These are phyloP conservation scores for Globia sparganii DNA, from an alignment of 2,888 invertebrate species.

Conservation along the genomic window DNA sequence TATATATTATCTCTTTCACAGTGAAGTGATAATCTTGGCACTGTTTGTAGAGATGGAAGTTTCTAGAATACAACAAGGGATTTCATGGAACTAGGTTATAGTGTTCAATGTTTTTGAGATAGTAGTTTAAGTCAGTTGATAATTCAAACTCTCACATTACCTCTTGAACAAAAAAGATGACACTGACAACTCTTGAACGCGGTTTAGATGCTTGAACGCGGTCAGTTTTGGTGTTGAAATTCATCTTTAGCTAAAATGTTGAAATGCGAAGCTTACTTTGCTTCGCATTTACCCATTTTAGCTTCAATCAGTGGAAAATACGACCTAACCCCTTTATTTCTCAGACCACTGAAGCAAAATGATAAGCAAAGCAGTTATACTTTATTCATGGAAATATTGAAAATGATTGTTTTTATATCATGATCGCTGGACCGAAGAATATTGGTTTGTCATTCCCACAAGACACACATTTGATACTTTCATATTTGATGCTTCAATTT, in stretches of 20 bases:
- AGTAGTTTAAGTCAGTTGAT: not conserved
- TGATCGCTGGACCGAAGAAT: conserved; percentile 41
- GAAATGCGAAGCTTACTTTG: no score
- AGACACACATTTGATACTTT: conserved; percentile 40
- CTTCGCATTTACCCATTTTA: no score
- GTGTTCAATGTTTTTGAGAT: not conserved
- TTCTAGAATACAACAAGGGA: not conserved
- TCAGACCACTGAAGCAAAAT: conserved; percentile 17
- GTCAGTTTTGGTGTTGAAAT: not conserved
- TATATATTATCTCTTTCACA: conserved; percentile 51
- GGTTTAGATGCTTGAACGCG: not conserved
- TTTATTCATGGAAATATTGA: conserved; percentile 37
- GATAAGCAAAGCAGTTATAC: conserved; percentile 5
- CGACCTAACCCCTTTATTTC: not conserved
- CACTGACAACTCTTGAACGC: not conserved
- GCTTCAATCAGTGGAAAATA: not conserved
- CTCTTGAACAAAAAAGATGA: not conserved
- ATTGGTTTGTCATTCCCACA: conserved; percentile 53
- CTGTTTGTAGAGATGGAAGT: conserved; percentile 14
- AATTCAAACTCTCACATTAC: not conserved
- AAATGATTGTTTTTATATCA: conserved; percentile 45
- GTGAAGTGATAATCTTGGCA: conserved; percentile 53
- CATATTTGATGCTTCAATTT: conserved; percentile 59
- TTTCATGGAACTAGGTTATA: not conserved
- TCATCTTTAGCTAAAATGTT: no score